A percentile compares a stretch with the other conserved stretches of the same genome.
Evolutionary conservation across 1,140 invertebrate species (phyloP).

Genomic region (Dolichoris vasculosae): DNA sequence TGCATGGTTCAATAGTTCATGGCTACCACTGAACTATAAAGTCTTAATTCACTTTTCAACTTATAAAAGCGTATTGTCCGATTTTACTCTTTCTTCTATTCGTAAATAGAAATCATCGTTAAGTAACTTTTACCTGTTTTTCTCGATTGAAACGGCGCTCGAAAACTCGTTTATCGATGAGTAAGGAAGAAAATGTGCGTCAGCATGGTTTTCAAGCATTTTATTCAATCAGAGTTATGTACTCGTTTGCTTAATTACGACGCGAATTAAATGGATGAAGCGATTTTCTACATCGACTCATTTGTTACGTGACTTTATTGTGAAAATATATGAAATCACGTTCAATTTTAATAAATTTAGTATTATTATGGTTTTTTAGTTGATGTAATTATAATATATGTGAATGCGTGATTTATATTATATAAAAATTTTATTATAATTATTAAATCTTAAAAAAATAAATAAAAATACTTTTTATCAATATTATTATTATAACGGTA

Average conservation of each 20-base stretch:
- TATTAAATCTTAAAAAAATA: too few species aligned
- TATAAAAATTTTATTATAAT: too few species aligned
- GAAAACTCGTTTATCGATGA: conserved; percentile 23
- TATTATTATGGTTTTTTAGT: not conserved
- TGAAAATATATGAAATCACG: not conserved
- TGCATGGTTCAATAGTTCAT: not conserved
- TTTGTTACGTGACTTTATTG: not conserved
- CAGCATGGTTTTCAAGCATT: not conserved
- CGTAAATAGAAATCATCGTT: not conserved
- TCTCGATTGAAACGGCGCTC: not conserved
- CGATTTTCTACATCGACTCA: not conserved
- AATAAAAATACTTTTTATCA: too few species aligned
- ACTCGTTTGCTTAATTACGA: not conserved
- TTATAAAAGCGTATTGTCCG: too few species aligned
- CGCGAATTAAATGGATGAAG: not conserved
- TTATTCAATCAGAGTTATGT: not conserved
- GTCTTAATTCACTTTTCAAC: too few species aligned
- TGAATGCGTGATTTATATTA: too few species aligned
- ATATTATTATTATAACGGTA: too few species aligned
- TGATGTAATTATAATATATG: not conserved
- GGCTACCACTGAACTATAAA: too few species aligned
- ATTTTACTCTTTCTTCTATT: too few species aligned
- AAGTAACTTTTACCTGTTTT: conserved; percentile 18
- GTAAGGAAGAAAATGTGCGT: not conserved
- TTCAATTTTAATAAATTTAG: not conserved